phyloP scores from a whole-genome alignment of 1,140 invertebrate genomes.

The Branchinecta lynchi region DNA sequence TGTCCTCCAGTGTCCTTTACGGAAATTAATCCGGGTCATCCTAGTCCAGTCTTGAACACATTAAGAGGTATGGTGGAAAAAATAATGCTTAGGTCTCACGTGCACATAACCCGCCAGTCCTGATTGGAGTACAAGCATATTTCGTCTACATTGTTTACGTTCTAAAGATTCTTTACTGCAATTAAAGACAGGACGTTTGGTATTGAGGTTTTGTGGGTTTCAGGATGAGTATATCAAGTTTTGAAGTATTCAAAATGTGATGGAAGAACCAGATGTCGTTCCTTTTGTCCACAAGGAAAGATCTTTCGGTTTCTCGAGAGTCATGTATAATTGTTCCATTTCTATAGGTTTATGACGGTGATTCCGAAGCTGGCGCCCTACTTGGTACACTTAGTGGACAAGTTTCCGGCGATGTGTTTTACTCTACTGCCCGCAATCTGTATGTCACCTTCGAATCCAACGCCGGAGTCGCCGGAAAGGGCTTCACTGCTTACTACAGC shows the following conservation, averaged over 20 bases:
- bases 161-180: no score
- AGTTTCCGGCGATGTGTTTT: neutral
- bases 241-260: neutral
- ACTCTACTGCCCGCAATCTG: neutral
- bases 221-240: neutral
- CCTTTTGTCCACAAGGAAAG: neutral
- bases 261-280: no score
- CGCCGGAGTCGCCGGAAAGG: neutral
- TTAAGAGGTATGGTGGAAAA: no score
- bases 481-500: neutral
- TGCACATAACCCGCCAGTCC: no score
- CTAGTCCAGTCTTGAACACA: no score
- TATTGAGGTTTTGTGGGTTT: no score
- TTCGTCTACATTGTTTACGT: no score
- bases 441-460: neutral
- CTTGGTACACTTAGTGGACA: neutral
- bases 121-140: no score
- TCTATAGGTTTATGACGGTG: neutral
- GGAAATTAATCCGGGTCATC: no score
- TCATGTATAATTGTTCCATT: neutral
- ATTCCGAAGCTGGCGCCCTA: neutral
- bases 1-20: no score
- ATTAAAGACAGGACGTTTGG: no score
- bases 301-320: neutral
- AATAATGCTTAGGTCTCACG: no score